These are phyloP conservation scores for Ochotona curzoniae DNA, from an alignment of 2,113 vertebrate genomes.

Conservation along the genomic window DNA sequence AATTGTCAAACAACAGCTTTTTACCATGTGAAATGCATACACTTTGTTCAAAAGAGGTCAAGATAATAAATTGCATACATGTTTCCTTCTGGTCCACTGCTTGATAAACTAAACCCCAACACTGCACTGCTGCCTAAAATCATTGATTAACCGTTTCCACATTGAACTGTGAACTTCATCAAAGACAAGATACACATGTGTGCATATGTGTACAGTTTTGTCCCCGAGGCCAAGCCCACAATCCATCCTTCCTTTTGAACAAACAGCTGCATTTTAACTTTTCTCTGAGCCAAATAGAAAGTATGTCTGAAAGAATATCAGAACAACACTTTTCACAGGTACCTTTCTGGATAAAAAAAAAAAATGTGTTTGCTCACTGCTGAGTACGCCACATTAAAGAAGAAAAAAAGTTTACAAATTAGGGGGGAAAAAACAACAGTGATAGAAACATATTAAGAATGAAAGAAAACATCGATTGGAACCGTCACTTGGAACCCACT, in stretches of 20 bases:
- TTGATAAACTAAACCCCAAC: slow-evolving; percentile 24
- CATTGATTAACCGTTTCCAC: background rate
- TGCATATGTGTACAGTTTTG: background rate
- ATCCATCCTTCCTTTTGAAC: background rate
- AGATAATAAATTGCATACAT: background rate
- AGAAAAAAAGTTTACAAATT: background rate
- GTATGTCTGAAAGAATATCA: background rate
- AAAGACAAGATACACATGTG: background rate
- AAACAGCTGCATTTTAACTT: slow-evolving; percentile 18
- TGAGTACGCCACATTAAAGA: background rate
- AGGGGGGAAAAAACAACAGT: background rate
- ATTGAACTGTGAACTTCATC: background rate
- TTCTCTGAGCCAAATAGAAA: slow-evolving; percentile 2
- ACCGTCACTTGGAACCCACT: background rate
- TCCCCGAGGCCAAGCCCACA: background rate
- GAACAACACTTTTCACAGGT: background rate
- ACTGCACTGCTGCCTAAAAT: background rate
- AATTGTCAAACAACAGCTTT: background rate
- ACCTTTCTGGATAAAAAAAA: background rate
- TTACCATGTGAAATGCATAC: background rate
- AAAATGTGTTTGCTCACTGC: background rate
- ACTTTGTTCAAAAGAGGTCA: background rate
- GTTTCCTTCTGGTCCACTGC: slow-evolving; percentile 29
- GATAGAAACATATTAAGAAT: background rate
- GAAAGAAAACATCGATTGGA: background rate